Percentiles rank a stretch among this genome's conserved stretches.
These are phyloP conservation scores for Caenorhabditis wallacei DNA, from an alignment of 2,888 invertebrate species.

Conservation along the genomic window DNA sequence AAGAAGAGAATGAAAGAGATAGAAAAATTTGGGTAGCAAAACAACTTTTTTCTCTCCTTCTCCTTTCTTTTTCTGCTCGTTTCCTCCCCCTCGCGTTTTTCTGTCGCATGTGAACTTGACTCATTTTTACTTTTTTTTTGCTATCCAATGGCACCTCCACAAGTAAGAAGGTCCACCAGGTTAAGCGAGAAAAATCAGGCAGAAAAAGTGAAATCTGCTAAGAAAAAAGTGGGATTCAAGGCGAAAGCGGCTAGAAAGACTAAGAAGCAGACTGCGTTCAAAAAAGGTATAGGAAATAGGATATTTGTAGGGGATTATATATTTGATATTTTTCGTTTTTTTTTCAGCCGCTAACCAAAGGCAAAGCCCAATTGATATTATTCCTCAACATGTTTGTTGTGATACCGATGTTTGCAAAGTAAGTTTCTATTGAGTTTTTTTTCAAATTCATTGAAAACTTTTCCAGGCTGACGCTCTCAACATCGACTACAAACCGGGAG, in stretches of 20 bases:
- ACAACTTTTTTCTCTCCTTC: conserved; percentile 47
- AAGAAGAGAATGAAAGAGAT: conserved; percentile 25
- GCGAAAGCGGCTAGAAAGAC: conserved; percentile 40
- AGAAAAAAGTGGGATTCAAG: conserved; percentile 41
- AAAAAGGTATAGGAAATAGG: conserved; percentile 32
- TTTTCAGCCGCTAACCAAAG: conserved; percentile 53
- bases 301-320: background rate
- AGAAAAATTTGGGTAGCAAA: conserved; percentile 52
- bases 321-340: background rate
- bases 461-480: conserved; percentile 72
- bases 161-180: conserved; percentile 40
- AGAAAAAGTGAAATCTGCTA: background rate
- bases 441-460: background rate
- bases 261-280: conserved; percentile 16
- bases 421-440: conserved; percentile 3
- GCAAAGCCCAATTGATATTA: conserved; percentile 74
- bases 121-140: conserved; percentile 26
- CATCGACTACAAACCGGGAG: conserved; percentile 75
- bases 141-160: conserved; percentile 47
- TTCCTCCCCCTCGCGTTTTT: background rate
- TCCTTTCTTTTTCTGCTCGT: background rate
- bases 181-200: background rate
- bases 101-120: conserved; percentile 34
- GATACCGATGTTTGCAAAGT: conserved; percentile 67
- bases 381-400: conserved; percentile 60